phyloP scores from a whole-genome alignment of 2,113 vertebrate species.

The Gallinago undulata region DNA sequence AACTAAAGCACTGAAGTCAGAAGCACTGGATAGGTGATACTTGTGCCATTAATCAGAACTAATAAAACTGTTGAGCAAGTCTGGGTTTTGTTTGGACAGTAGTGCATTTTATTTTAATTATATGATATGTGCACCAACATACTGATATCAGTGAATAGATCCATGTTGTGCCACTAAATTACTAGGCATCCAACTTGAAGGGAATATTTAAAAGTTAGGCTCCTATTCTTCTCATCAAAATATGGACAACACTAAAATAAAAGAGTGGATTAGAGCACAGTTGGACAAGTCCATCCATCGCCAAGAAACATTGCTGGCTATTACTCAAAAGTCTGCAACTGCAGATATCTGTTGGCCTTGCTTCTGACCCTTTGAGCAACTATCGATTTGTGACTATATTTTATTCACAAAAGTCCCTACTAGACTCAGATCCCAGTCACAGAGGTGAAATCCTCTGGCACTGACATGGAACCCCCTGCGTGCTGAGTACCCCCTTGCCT shows the following conservation, averaged over 20 bases:
- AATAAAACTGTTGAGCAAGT: neutral
- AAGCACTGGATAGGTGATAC: neutral
- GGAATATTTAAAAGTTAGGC: neutral
- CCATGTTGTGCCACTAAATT: neutral
- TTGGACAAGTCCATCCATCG: neutral
- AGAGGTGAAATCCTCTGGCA: neutral
- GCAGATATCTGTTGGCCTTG: neutral
- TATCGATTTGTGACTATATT: neutral
- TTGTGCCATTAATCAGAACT: neutral
- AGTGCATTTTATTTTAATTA: neutral
- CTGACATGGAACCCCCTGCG: neutral
- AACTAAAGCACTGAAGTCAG: neutral
- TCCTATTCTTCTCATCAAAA: neutral
- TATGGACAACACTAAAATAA: neutral
- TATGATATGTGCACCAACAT: neutral
- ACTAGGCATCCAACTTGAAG: neutral
- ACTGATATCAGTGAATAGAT: neutral
- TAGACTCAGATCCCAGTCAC: neutral
- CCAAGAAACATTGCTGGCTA: neutral
- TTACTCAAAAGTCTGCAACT: neutral
- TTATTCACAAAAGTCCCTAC: neutral
- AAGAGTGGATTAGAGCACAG: neutral
- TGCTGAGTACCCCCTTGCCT: neutral
- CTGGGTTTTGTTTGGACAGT: neutral
- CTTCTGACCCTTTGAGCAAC: neutral